Base-by-base conservation (phyloP, 92 coral and sea anemone genomes). In the Porites rus region DNA sequence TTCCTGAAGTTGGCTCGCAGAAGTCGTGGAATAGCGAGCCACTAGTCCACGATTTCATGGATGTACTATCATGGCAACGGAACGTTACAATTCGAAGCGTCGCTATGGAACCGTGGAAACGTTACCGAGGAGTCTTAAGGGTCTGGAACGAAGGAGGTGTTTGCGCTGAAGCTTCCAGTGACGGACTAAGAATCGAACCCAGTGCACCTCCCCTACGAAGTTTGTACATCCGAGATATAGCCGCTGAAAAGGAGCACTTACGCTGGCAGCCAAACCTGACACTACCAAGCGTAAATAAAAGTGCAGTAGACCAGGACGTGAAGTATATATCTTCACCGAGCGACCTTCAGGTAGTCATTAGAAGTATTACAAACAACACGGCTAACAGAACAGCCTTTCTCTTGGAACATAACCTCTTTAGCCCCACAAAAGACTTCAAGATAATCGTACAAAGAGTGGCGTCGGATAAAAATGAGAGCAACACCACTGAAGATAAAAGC, bases 11-110 rank as follows among this genome's bases (percentile, higher is more conserved):
- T n/a, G 80, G 76, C 59, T 51, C 74, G 17, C 61, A 78, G 16
- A 81, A 79, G 60, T 88, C 93, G 10, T 97, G 99, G 99, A 90
- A 86, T 8, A 95, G 99, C 54, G 99, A 97, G 60, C 97, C 94
- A 28, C 61, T 97, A 16, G 92, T 83, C 13, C 96, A 89, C 53
- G 89, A 83, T 20, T 92, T 97, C 77, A 92, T 93, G 88, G 86
- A 90, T 51, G 95, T 93, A 19, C 86, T 90, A 46, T 91, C 96
- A 38, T 80, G 87, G 84, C 90, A 88, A 82, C 79, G 77, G 10
- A 89, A 91, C 46, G 89, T 92, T 28, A 92, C 93, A 16, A 84
- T 97, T 64, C 90, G 91, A 28, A 90, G 94, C 16, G 88, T 88
- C 17, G 75, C 86, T 9, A 51, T 93, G 43, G 68, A 92, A 60